Base-by-base conservation (phyloP, 2,888 invertebrate genomes). In the Tetanocera ferruginea region DNA sequence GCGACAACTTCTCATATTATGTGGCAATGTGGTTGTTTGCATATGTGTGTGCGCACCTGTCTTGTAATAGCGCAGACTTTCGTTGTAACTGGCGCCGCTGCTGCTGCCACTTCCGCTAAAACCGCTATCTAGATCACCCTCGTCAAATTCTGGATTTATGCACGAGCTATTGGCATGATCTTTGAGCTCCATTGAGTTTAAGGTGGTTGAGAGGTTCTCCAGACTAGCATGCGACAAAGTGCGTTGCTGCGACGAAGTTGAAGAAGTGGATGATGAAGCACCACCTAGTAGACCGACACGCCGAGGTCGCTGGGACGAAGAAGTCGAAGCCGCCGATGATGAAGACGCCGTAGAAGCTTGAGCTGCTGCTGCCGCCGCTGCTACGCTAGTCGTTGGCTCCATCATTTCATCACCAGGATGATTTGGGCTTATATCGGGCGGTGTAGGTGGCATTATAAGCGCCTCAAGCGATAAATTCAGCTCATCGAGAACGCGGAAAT, bases 391-490 rank as follows among this genome's bases (percentile, higher is more conserved):
- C 6, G 76, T 78, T 43, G 81, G 82, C 14, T 79, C 79, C 90
- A 85, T 92, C 70, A 93, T 76, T 90, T 86, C 92, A 37, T 93
- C 76, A 91, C 93, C 89, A 90, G 92, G 82, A 91, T 93, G 82
- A 92, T 93, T 90, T 80, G 89, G 90, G 81, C 88, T 89, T 5
- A 86, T 84, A 60, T 89, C 89, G 3, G 89, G 89, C 78, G 89
- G 90, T 9, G 89, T 89, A n/a, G 94, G 93, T 34, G 96, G 96
- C 96, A 96, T 97, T 82, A 97, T 91, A 93, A 97, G 94, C 25
- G 96, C 96, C 91, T 97, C 97, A 79, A 95, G 94, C 82, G 96
- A 95, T 80, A 97, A 92, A 91, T 97, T 96, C 80, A 97, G 91
- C 89, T 97, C 96, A 78, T 95, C 96, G 82, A 97, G 92, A 83